Evolutionary conservation across 2,797 vertebrate species (phyloP).

Genomic region (Microcaecilia unicolor): DNA sequence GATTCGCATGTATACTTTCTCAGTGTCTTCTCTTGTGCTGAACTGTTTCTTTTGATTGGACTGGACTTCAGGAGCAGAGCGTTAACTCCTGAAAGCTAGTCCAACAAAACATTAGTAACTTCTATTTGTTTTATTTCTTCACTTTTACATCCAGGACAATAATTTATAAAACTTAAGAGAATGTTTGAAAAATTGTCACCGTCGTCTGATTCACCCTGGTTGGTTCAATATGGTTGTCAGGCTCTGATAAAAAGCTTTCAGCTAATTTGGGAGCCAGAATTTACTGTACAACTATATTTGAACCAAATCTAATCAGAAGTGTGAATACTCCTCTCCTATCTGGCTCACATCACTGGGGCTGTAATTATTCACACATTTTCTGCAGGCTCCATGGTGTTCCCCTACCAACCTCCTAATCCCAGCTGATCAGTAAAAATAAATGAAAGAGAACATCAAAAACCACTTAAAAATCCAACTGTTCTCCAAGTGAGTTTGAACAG

Average conservation of each 20-base stretch:
- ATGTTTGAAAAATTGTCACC: no score
- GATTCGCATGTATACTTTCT: no score
- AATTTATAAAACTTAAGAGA: no score
- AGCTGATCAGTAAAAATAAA: conserved; percentile 95
- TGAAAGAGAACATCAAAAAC: conserved; percentile 93
- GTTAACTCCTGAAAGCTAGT: no score
- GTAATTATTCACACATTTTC: conserved; percentile 98
- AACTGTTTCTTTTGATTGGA: no score
- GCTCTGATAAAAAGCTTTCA: conserved; percentile 44
- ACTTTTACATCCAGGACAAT: no score
- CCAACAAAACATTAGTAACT: no score
- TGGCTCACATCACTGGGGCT: conserved; percentile 75
- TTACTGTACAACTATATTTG: conserved; percentile 87
- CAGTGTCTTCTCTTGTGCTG: no score
- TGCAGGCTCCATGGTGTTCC: conserved; percentile 74
- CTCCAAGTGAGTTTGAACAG: conserved; percentile 85
- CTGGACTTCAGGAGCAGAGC: no score
- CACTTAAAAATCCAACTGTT: conserved; percentile 76
- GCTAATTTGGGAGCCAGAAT: conserved; percentile 71
- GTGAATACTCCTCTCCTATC: conserved; percentile 81
- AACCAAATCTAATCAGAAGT: conserved; percentile 88
- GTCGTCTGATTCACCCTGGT: not conserved
- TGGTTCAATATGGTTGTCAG: conserved; percentile 6
- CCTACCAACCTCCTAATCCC: conserved; percentile 88
- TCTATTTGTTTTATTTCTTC: no score